These are phyloP conservation scores for Andricus quercusramuli DNA, from an alignment of 2,888 invertebrate species.

Conservation along the genomic window DNA sequence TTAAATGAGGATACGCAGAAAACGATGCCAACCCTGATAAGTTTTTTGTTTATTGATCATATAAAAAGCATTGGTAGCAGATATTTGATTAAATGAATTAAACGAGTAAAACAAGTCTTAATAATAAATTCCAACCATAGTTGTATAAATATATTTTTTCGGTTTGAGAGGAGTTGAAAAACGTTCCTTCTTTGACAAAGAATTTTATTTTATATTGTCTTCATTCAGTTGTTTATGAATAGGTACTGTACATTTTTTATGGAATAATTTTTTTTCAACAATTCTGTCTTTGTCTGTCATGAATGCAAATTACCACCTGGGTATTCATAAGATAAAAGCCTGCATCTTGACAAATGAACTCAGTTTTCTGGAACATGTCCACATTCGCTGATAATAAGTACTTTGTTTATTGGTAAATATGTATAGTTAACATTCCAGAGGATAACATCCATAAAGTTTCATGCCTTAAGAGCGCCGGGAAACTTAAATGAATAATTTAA, in stretches of 20 bases:
- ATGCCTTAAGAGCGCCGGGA: not conserved
- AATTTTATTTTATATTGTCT: not conserved
- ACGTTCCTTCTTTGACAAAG: too few species aligned
- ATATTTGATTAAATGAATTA: too few species aligned
- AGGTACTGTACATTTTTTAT: not conserved
- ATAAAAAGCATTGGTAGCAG: too few species aligned
- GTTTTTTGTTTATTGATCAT: not conserved
- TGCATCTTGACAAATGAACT: conserved; percentile 23
- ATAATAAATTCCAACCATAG: too few species aligned
- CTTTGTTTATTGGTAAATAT: conserved; percentile 26
- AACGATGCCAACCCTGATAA: not conserved
- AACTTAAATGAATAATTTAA: too few species aligned
- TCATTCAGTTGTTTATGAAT: not conserved
- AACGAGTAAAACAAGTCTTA: too few species aligned
- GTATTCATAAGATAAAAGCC: conserved; percentile 26
- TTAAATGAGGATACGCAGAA: not conserved
- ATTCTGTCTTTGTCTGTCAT: not conserved
- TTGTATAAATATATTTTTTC: too few species aligned
- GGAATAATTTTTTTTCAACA: conserved; percentile 8
- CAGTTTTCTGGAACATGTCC: conserved; percentile 21
- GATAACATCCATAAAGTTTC: not conserved
- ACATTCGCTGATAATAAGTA: conserved; percentile 21
- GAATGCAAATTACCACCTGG: conserved; percentile 27
- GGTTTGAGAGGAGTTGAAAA: too few species aligned
- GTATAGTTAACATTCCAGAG: conserved; percentile 1